Base-by-base conservation (phyloP, 2,113 vertebrate species). In the Carlito syrichta region DNA sequence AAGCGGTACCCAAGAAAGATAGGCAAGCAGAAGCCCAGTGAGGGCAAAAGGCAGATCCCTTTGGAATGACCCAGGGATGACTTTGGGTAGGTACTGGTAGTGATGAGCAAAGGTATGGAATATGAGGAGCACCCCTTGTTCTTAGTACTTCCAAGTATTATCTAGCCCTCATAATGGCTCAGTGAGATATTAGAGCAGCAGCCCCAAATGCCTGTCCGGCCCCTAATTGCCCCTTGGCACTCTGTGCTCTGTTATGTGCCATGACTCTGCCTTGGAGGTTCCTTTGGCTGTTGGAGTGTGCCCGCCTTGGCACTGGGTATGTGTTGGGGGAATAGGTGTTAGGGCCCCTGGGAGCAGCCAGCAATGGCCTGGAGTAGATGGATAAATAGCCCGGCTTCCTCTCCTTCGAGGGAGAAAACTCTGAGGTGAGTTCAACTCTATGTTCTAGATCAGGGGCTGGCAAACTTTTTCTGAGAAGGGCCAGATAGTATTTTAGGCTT, bases 281-380 rank as follows among this genome's bases (percentile, higher is more conserved):
- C n/a, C 23, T 93, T 48, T n/a, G 52, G 77, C 13, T 2, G 1
- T 3, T 20, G 63, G 54, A 38, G 7, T 25, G 48, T 50, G 25
- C 40, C 0, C 0, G n/a, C 4, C 25, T 2, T n/a, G 25, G 45
- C 45, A 11, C 35, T 6, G 50, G 3, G 23, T 9, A 3, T 3
- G 6, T 38, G 11, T 45, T 17, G 4, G 8, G 0, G 62, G 56
- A 43, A 1, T 35, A 10, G 35, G 58, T 71, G 23, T 63, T 27
- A 69, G 77, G 56, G 60, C 23, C 22, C 30, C 73, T 52, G 35
- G 79, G 66, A 81, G 62, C 35, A 63, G 66, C 43, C 45, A 77
- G n/a, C 16, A 5, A 20, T 27, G 35, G 43, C 17, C 52, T 48
- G 77, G 25, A 74, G 10, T 50, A 30, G 40, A 68, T 32, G 86